Conservation (phyloP, 2,888 invertebrate species). For the Sepiola atlantica region DNA sequence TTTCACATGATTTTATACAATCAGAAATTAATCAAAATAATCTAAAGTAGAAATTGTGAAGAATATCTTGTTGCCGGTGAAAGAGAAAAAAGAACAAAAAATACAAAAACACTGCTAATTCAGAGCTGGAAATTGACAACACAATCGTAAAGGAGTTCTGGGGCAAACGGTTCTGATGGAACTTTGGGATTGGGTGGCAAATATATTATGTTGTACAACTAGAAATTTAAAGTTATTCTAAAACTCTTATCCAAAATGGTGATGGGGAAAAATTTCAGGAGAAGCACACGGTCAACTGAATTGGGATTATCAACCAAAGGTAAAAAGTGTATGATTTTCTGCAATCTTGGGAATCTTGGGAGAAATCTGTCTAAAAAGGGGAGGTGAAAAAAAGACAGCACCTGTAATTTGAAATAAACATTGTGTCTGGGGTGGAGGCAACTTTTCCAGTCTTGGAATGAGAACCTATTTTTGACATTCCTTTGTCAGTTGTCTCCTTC, state of each 20-base stretch:
- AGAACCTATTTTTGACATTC: background rate
- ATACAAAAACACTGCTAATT: background rate
- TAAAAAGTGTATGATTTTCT: background rate
- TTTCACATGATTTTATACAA: background rate
- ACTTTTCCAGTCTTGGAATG: constrained; percentile 36
- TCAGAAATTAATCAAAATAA: background rate
- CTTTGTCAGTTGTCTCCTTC: background rate
- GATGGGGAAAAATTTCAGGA: background rate
- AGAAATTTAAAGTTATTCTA: background rate
- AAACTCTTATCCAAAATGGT: background rate
- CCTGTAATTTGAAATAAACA: constrained; percentile 32
- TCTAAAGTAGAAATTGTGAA: background rate
- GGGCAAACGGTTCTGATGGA: background rate
- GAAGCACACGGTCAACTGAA: background rate
- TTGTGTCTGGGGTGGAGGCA: constrained; percentile 32
- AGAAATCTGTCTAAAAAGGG: background rate
- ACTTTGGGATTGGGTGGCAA: background rate
- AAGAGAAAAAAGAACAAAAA: background rate
- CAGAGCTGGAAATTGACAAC: background rate
- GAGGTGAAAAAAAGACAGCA: constrained; percentile 13
- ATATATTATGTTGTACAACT: background rate
- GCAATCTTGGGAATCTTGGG: background rate
- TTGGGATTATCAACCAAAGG: background rate
- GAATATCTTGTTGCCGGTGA: background rate
- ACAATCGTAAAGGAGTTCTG: background rate